Conservation (phyloP, 2,888 invertebrate species). For the Dromius quadrimaculatus region DNA sequence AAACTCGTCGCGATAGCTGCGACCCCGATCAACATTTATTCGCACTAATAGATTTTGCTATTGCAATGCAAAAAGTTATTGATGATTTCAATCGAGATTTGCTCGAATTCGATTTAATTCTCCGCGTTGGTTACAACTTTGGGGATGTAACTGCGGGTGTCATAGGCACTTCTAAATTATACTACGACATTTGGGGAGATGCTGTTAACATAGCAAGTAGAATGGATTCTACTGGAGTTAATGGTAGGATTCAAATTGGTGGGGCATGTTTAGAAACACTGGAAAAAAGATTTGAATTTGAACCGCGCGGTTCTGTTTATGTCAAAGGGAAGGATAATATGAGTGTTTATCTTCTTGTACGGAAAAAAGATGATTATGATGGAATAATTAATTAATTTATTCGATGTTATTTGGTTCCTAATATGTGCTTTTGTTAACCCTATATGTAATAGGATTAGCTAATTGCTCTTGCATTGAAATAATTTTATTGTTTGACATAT, state of each 20-base stretch:
- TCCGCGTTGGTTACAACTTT: slow-evolving; percentile 90
- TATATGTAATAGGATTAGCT: slow-evolving; percentile 39
- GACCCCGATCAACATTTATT: slow-evolving; percentile 83
- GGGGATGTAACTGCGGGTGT: slow-evolving; percentile 98
- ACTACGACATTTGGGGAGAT: slow-evolving; percentile 99
- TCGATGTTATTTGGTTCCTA: slow-evolving; percentile 42
- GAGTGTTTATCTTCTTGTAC: slow-evolving; percentile 85
- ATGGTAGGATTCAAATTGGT: slow-evolving; percentile 86
- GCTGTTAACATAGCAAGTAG: slow-evolving; percentile 97
- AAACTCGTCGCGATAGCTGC: slow-evolving; percentile 76
- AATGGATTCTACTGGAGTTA: slow-evolving; percentile 96
- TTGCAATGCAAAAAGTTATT: slow-evolving; percentile 90
- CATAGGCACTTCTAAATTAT: slow-evolving; percentile 94
- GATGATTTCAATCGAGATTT: slow-evolving; percentile 91
- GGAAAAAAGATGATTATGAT: slow-evolving; percentile 65
- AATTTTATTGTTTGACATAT: slow-evolving; percentile 10
- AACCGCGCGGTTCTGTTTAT: slow-evolving; percentile 92
- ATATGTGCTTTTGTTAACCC: slow-evolving; percentile 43
- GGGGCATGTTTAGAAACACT: slow-evolving; percentile 81
- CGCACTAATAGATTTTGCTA: slow-evolving; percentile 91
- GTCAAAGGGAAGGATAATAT: slow-evolving; percentile 98
- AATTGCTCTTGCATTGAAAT: slow-evolving; percentile 43
- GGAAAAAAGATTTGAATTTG: slow-evolving; percentile 83
- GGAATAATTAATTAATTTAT: slow-evolving; percentile 28
- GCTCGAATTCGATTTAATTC: slow-evolving; percentile 88